Base-by-base conservation (phyloP, 2,888 invertebrate genomes). In the Malacosoma neustria region DNA sequence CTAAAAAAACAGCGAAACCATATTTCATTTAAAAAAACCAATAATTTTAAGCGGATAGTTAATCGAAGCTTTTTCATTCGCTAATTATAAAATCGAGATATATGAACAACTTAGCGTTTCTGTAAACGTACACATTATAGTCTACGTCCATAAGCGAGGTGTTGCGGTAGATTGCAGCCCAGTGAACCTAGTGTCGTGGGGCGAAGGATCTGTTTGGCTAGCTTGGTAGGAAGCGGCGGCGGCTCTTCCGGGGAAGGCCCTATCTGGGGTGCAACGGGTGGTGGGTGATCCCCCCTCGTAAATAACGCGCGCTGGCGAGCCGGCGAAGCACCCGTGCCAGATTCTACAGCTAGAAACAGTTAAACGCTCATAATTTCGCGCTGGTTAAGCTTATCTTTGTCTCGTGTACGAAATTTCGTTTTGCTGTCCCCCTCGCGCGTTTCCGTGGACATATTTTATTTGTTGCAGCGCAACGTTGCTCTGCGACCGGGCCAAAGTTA, bases 381-480 rank as follows among this genome's bases (percentile, higher is more conserved):
- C 82, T 82, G 82, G 84, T 85, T 85, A 82, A 82, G 84, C 84
- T 84, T 85, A 84, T 85, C 84, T 82, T 77, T 84, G 82, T 84
- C 81, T 82, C 75, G 72, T 81, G 73, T 76, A 84, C 79, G 79
- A 80, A 84, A 80, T 77, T 81, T 81, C 73, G 72, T 60, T 70
- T 54, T 54, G 58, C 72, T 67, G 71, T 72, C 75, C 77, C 75
- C 72, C 72, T 76, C 68, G 68, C 74, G 74, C 81, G 69, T 72
- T 74, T 71, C 66, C 70, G 70, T 72, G 72, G 71, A 76, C 75
- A 81, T 80, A 80, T 77, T 85, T 84, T 84, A 81, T 85, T 80
- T 79, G 80, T 74, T 77, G 72, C 80, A 72, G 66, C 65, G 68
- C 61, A 67, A 68, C 72, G 72, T 61, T 61, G 64, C 61, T 69